Conservation (phyloP, 2,888 invertebrate species). For the Hemithea aestivaria region DNA sequence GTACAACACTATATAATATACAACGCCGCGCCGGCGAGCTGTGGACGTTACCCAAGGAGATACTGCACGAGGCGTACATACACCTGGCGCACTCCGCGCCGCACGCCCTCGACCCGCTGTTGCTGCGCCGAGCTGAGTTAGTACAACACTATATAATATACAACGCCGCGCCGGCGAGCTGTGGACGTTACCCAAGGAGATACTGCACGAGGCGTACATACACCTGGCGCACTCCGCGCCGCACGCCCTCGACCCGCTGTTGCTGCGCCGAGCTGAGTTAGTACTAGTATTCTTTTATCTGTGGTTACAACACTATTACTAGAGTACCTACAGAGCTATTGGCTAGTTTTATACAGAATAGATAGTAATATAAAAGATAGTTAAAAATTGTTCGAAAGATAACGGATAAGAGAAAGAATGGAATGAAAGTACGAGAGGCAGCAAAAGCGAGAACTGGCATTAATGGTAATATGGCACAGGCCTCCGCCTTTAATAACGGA, state of each 20-base stretch:
- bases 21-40: conserved; percentile 84
- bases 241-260: conserved; percentile 85
- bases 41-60: conserved; percentile 85
- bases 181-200: conserved; percentile 85
- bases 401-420: too few species aligned
- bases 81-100: conserved; percentile 92
- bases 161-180: conserved; percentile 84
- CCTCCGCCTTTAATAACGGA: too few species aligned
- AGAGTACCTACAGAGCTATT: too few species aligned
- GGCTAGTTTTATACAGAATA: too few species aligned
- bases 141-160: conserved; percentile 43
- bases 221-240: conserved; percentile 92
- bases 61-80: conserved; percentile 91
- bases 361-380: too few species aligned
- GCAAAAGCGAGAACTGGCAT: too few species aligned
- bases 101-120: conserved; percentile 85
- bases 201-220: conserved; percentile 91
- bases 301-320: too few species aligned
- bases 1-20: conserved; percentile 43
- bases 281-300: too few species aligned
- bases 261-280: conserved; percentile 73
- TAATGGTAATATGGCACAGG: too few species aligned
- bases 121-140: conserved; percentile 73
- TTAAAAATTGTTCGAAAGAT: too few species aligned
- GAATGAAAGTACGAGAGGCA: too few species aligned